These are phyloP conservation scores for Vespertilio murinus DNA, from an alignment of 2,797 vertebrate genomes.

Conservation along the genomic window DNA sequence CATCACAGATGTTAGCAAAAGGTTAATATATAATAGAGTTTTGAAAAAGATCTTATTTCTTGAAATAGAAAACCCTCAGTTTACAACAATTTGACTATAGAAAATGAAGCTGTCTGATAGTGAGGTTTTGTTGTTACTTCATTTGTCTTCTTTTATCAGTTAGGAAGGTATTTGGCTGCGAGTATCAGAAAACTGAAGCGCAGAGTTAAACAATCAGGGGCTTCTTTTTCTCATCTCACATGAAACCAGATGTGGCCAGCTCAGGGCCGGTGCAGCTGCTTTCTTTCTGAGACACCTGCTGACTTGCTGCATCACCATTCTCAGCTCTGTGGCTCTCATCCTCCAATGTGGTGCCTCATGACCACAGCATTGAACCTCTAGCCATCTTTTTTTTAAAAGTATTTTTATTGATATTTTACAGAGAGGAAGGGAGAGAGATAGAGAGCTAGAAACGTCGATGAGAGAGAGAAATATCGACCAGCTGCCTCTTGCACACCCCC, in stretches of 20 bases:
- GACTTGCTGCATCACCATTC: background rate
- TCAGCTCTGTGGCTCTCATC: background rate
- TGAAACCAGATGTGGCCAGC: background rate
- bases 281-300: background rate
- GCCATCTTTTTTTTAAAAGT: too few species aligned
- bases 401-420: too few species aligned
- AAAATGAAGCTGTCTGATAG: background rate
- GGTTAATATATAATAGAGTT: background rate
- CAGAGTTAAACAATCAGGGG: background rate
- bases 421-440: too few species aligned
- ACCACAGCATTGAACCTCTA: background rate
- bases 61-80: background rate
- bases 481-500: too few species aligned
- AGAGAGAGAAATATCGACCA: too few species aligned
- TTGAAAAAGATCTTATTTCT: background rate
- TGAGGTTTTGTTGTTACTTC: background rate
- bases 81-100: background rate
- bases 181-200: background rate
- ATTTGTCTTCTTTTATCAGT: background rate
- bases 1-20: background rate
- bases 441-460: too few species aligned
- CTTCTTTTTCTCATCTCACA: background rate
- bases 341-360: background rate
- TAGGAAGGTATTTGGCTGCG: background rate
- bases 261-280: background rate